Percentiles rank a stretch among this genome's conserved stretches.
Conservation (phyloP, 2,797 vertebrate genomes). For the Bovichtus variegatus region DNA sequence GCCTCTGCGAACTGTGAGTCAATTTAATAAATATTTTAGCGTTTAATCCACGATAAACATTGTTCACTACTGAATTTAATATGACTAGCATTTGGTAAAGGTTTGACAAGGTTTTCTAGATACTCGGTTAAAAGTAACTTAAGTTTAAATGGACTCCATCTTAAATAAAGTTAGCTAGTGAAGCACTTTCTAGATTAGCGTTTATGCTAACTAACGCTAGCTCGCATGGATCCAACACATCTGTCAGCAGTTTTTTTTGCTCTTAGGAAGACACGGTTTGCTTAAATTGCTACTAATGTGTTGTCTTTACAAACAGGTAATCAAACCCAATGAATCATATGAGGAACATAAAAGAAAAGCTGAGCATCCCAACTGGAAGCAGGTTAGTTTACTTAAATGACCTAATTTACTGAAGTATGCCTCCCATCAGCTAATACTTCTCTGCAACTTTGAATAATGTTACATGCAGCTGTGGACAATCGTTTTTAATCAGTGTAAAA, state of each 20-base stretch:
- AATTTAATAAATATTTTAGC: not conserved
- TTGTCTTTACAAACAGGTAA: conserved; percentile 45
- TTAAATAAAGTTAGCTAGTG: not conserved
- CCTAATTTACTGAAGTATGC: not conserved
- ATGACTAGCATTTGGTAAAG: not conserved
- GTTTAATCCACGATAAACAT: not conserved
- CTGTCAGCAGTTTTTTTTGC: not conserved
- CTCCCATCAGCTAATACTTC: not conserved
- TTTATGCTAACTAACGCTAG: not conserved
- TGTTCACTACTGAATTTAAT: not conserved
- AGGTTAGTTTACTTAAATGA: conserved; percentile 63
- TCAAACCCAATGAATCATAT: conserved; percentile 76
- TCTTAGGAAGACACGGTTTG: not conserved
- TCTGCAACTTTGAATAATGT: not conserved
- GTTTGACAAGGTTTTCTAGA: not conserved
- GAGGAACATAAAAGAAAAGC: conserved; percentile 83
- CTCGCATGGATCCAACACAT: not conserved
- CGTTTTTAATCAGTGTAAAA: not conserved
- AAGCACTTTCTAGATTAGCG: not conserved
- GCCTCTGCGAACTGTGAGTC: conserved; percentile 11
- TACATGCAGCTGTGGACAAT: not conserved
- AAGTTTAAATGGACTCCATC: not conserved
- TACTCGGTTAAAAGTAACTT: too few relatives aligned
- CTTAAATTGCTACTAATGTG: not conserved
- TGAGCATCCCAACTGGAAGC: conserved; percentile 75